Evolutionary conservation across 2,888 invertebrate genomes (phyloP).

Genomic region (Tuberolachnus salignus): DNA sequence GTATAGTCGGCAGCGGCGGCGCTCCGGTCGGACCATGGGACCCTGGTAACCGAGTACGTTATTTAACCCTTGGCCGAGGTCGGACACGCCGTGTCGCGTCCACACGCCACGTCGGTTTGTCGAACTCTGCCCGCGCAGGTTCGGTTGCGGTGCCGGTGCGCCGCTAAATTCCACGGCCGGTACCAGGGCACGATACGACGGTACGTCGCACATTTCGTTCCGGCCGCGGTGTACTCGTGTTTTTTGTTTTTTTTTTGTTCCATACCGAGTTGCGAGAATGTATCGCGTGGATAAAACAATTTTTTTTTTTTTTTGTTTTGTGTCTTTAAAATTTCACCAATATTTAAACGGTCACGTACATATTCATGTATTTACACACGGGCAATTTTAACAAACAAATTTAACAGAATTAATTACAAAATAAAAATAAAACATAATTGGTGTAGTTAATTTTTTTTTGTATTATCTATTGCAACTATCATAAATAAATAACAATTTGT

Average conservation of each 20-base stretch:
- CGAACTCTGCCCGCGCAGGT: constrained; percentile 12
- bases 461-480: too few species aligned
- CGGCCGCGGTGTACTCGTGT: not conserved
- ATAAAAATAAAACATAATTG: too few species aligned
- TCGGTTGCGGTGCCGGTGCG: constrained; percentile 19
- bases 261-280: too few species aligned
- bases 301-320: too few species aligned
- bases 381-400: too few species aligned
- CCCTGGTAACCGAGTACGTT: not conserved
- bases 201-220: not conserved
- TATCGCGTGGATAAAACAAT: not conserved
- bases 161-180: constrained; percentile 23
- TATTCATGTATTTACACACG: too few species aligned
- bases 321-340: too few species aligned
- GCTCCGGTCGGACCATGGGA: constrained; percentile 11
- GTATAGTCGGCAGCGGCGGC: too few species aligned
- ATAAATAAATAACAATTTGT: too few species aligned
- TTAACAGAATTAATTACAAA: too few species aligned
- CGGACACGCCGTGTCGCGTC: constrained; percentile 4
- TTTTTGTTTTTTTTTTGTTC: not conserved
- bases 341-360: too few species aligned
- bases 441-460: too few species aligned
- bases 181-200: constrained; percentile 28
- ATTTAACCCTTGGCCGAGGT: constrained; percentile 13
- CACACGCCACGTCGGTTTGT: not conserved